Evolutionary conservation across 2,113 vertebrate species (phyloP), one percentile per base, ranked within the genome.

Genomic region (Mus pahari): DNA sequence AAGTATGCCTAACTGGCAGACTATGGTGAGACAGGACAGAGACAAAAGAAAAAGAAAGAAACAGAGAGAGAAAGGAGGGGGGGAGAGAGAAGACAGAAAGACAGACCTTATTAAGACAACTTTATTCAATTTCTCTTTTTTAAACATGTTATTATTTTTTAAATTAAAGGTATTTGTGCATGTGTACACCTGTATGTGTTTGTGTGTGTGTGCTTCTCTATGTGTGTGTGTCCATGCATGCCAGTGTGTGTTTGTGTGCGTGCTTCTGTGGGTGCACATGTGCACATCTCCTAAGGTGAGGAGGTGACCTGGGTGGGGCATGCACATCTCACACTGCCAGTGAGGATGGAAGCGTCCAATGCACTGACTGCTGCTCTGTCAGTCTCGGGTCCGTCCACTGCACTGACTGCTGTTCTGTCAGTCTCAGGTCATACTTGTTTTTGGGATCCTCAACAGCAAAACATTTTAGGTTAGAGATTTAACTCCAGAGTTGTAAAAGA

Each of bases 321-420:
- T 92, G 36, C 16, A 66, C 36, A 36, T 55, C 48, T 53, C 14
- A 77, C 26, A 60, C 0, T 83, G 20, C 74, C 90, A 86, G 79
- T 91, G 64, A 39, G 79, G 53, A 79, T 60, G 95, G 88, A 97
- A 97, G 97, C 94, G 96, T 95, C 97, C 92, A 95, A 53, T 64
- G 95, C 55, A 95, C 64, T 92, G 48, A 66, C 68, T 79, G n/a
- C 3, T 81, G 20, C 66, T 84, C 89, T 81, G n/a, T 90, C 45
- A 50, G 60, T 82, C 53, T 89, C 91, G 64, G 45, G 5, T 83
- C 22, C 94, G 96, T 95, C 97, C 92, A 95, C 60, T 64, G 95
- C 55, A 95, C 64, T 92, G 48, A 66, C 68, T 79, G n/a, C 3
- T 81, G 20, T 74, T 84, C 89, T 81, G n/a, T 90, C 45, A 50